These are phyloP conservation scores for Hormaphis cornu DNA, from an alignment of 1,140 invertebrate species.

Conservation along the genomic window DNA sequence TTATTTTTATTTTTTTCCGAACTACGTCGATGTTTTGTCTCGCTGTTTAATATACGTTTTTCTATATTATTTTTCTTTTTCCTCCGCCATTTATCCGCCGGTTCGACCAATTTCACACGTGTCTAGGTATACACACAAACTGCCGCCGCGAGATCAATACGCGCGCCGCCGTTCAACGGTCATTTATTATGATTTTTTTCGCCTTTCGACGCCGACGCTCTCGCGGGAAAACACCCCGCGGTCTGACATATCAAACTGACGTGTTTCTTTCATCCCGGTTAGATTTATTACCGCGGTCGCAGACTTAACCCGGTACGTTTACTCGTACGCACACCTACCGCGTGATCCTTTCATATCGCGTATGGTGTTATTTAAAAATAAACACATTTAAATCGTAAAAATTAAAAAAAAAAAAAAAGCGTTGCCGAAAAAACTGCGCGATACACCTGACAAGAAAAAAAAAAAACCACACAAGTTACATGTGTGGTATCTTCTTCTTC, in stretches of 20 bases:
- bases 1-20: too few relatives aligned
- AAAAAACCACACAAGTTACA: too few relatives aligned
- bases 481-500: too few relatives aligned
- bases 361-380: too few relatives aligned
- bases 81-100: not conserved
- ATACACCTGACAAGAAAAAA: too few relatives aligned
- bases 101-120: slow-evolving; percentile 8
- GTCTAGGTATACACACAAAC: not conserved
- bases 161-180: not conserved
- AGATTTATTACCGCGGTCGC: slow-evolving; percentile 2
- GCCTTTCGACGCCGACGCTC: not conserved
- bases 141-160: not conserved
- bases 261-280: slow-evolving; percentile 21
- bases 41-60: not conserved
- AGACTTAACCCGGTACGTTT: not conserved
- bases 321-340: not conserved
- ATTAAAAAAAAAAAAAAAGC: too few relatives aligned
- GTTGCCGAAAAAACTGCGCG: too few relatives aligned
- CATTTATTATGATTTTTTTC: slow-evolving; percentile 28
- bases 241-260: slow-evolving; percentile 11
- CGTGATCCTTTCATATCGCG: too few relatives aligned
- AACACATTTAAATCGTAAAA: too few relatives aligned
- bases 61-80: not conserved
- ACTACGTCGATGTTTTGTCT: too few relatives aligned
- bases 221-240: not conserved